Evolutionary conservation across 2,888 invertebrate species (phyloP).

Genomic region (Pheosia gnoma): DNA sequence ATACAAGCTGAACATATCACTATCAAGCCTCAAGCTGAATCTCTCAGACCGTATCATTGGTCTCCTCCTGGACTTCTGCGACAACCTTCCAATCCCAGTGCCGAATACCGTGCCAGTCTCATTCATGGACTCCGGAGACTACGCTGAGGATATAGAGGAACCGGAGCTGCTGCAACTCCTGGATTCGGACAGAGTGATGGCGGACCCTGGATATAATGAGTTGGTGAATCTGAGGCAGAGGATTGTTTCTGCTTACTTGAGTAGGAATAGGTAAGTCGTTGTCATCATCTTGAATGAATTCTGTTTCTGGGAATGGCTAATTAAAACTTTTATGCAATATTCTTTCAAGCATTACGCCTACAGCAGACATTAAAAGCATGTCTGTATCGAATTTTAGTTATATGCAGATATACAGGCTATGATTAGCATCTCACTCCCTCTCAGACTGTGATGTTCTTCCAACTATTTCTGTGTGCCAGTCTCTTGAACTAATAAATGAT

Average conservation of each 20-base stretch:
- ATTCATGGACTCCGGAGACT: conserved; percentile 74
- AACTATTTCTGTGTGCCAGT: too few relatives aligned
- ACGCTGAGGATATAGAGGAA: conserved; percentile 62
- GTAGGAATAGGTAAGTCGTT: conserved; percentile 60
- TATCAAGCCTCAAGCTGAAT: conserved; percentile 89
- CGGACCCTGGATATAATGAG: conserved; percentile 69
- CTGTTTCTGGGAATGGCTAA: too few relatives aligned
- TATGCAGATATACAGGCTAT: too few relatives aligned
- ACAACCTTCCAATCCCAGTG: conserved; percentile 73
- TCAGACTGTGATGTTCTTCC: too few relatives aligned
- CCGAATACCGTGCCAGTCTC: conserved; percentile 78
- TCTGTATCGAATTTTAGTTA: too few relatives aligned
- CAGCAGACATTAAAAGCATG: too few relatives aligned
- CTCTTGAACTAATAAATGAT: too few relatives aligned
- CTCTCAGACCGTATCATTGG: conserved; percentile 89
- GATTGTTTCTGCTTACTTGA: conserved; percentile 73
- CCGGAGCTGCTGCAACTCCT: conserved; percentile 57
- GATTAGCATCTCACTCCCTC: too few relatives aligned
- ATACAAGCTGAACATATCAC: conserved; percentile 89
- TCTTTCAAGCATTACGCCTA: too few relatives aligned
- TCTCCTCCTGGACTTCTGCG: conserved; percentile 86
- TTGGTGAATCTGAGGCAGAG: conserved; percentile 70
- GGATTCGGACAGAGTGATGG: conserved; percentile 58
- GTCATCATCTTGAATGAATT: too few relatives aligned
- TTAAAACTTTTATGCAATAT: too few relatives aligned